Conservation (phyloP, 2,888 invertebrate species). For the Mesochorus sp. region DNA sequence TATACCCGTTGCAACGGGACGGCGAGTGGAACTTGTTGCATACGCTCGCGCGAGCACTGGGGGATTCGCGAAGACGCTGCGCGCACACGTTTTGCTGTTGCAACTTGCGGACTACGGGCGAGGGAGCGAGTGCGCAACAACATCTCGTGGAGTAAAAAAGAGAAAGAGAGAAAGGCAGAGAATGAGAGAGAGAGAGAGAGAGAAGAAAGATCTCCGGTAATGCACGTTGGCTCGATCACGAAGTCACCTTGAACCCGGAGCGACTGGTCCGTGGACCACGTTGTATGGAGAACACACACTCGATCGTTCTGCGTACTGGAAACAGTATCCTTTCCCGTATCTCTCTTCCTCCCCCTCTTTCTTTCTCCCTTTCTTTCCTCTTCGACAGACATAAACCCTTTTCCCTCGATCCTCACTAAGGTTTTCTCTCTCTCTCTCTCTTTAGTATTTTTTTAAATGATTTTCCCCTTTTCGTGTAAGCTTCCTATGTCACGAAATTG, state of each 20-base stretch:
- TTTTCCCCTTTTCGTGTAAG: background rate
- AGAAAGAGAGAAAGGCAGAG: constrained; percentile 36
- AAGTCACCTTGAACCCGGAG: constrained; percentile 75
- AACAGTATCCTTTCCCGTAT: constrained; percentile 59
- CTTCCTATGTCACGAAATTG: background rate
- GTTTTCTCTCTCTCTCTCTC: constrained; percentile 8
- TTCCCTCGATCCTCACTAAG: constrained; percentile 25
- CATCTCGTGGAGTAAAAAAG: constrained; percentile 15
- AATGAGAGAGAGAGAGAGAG: constrained; percentile 40
- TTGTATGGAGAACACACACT: constrained; percentile 53
- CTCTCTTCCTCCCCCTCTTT: constrained; percentile 21
- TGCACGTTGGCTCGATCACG: constrained; percentile 73
- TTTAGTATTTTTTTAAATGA: background rate
- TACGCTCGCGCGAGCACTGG: constrained; percentile 43
- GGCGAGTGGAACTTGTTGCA: constrained; percentile 64
- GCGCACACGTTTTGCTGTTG: constrained; percentile 46
- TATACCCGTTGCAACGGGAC: constrained; percentile 63
- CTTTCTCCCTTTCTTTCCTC: constrained; percentile 9
- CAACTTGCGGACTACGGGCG: constrained; percentile 5
- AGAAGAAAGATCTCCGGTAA: constrained; percentile 64
- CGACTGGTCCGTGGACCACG: constrained; percentile 66
- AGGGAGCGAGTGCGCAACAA: background rate
- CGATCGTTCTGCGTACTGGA: constrained; percentile 50
- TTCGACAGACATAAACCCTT: constrained; percentile 34
- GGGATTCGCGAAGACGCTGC: constrained; percentile 45